Evolutionary conservation across 2,797 vertebrate genomes (phyloP), one percentile per base, ranked within the genome.

Genomic region (Eutrigla gurnardus): DNA sequence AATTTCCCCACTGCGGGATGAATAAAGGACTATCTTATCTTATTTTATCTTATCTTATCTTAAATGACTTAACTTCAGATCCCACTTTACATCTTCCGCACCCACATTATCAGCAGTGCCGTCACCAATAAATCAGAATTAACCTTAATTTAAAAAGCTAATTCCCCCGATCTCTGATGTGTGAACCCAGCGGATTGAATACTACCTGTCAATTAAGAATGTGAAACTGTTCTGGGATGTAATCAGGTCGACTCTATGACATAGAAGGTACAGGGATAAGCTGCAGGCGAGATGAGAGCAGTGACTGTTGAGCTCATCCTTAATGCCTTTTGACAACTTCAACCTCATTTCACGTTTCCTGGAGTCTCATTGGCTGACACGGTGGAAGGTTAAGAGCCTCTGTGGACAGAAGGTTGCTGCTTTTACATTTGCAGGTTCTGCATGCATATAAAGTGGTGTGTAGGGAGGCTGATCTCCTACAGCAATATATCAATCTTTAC

Each of bases 241-340:
- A 68, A 68, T 14, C 4, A 33, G 40, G 14, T 47, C 3, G 7
- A 13, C 36, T 1, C 1, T 46, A 50, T n/a, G 37, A 39, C 43
- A 65, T 60, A 2, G n/a, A 8, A 42, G 35, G 6, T 14, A 11
- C 40, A 35, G 42, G 0, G n/a, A 53, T 49, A 42, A 10, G 13
- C 8, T 40, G 37, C 53, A 55, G 58, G 14, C 0, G 4, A 70
- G 37, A 1, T 25, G 25, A 25, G 25, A 25, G 25, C 25, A 25
- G 25, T 39, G 37, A 18, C 43, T 35, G 39, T 5, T 61, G 49
- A 45, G n/a, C 42, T 59, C 46, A 5, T 17, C 37, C 43, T 60
- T 63, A 33, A 75, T 57, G 50, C 25, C 58, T 47, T 66, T 7
- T 68, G 64, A 72, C 35, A 60, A 66, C 32, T 43, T 12, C 37